Base-by-base conservation (phyloP, 2,113 vertebrate species). In the Sprattus sprattus region DNA sequence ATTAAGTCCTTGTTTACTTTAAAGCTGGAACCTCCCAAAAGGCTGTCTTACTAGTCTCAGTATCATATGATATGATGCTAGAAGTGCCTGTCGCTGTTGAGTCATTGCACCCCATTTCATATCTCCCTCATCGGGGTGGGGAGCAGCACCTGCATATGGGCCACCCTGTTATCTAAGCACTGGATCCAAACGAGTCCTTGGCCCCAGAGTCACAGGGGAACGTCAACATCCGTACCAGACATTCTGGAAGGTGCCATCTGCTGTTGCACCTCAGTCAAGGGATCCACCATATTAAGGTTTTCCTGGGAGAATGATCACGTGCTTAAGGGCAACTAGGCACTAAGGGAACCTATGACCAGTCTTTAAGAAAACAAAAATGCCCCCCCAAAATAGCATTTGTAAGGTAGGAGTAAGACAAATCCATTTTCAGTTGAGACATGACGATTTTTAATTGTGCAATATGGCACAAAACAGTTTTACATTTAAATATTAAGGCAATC, bases 131-230 rank as follows among this genome's bases (percentile, higher is more conserved):
- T 90, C 88, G 87, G 84, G 80, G 6, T 85, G 81, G 83, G 86
- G 81, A 87, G 67, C 39, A 81, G 85, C 89, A 90, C 86, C 89
- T 90, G 89, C 87, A 90, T 88, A 90, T 87, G 89, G 86, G 89
- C 83, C 57, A 84, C 44, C 85, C 47, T 75, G 47, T 83, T 89
- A 90, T 90, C 89, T 85, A 86, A 80, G 85, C 52, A 88, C 84
- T 86, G 86, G 82, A 89, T 90, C 88, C 83, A 86, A 85, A 78
- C 22, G 60, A 46, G 39, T 80, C 82, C 60, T 22, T 18, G 81
- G 81, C 83, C 45, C 54, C 83, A 49, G 84, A 88, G 86, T 85
- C 83, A 81, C 20, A 81, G 85, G 81, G 44, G 60, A 84, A 49
- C 67, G 39, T 88, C 67, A 90, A 88, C 89, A 90, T 87, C 87